Base-by-base conservation (phyloP, 2,113 vertebrate genomes). In the Hipposideros armiger region DNA sequence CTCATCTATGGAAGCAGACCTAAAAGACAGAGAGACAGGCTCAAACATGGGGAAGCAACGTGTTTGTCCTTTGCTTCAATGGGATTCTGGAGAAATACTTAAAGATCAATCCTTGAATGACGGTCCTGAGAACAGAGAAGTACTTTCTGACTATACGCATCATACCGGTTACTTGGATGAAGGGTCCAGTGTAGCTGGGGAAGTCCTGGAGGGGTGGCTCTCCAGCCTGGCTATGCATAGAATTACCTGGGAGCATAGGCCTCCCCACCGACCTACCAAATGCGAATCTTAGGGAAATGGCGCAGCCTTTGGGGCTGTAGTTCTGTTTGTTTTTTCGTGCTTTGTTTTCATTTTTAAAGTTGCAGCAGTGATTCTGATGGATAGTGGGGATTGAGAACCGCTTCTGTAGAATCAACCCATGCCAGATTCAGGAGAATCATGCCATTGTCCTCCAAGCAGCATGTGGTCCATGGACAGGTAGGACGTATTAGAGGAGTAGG, bases 271-370 rank as follows among this genome's bases (percentile, higher is more conserved):
- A 60, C 7, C 32, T 26, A 42, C 32, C 30, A 72, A 45, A 24
- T 89, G 22, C 76, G 47, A 66, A 74, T 87, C n/a, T 72, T 67
- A 58, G 7, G 15, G 67, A 95, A 87, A 78, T 47, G 26, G 24
- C 1, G 4, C 9, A 40, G 10, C 0, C 11, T 70, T 94, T 94
- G 62, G 0, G 30, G 42, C 60, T 54, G 0, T 36, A 42, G 8
- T 30, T 28, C 11, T 36, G n/a, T 45, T 52, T 16, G 2, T 30
- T 40, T 88, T 26, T 22, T 47, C 2, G 50, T 67, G 5, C n/a
- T 73, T 45, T 54, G 6, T 78, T 66, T 94, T 81, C 30, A 40
- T 81, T 80, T 84, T 92, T 56, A 86, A 94, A 42, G 56, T 13
- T 58, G 20, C 7, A 10, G 40, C 62, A 15, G 5, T 73, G 54